Conservation (phyloP, 2,888 invertebrate species). For the Campoplex capitator region DNA sequence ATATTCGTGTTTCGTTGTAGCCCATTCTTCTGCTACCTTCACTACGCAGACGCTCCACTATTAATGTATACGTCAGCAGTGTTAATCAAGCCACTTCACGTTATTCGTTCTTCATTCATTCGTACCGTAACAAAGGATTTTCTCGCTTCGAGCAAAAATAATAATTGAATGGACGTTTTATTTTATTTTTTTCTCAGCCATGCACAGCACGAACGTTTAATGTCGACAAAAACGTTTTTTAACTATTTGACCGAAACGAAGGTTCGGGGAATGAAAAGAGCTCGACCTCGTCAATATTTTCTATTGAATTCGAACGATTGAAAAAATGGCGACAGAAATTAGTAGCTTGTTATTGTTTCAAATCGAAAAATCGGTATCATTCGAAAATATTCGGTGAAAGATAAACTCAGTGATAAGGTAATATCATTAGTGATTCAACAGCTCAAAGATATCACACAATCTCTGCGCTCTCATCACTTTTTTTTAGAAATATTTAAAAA, state of each 20-base stretch:
- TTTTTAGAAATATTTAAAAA: not conserved
- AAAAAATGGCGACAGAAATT: too few relatives aligned
- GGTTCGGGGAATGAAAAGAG: not conserved
- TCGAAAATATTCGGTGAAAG: too few relatives aligned
- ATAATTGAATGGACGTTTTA: constrained; percentile 6
- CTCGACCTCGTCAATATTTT: not conserved
- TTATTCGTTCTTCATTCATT: constrained; percentile 24
- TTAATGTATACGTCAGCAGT: constrained; percentile 8
- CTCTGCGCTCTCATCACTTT: constrained; percentile 35
- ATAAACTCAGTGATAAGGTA: too few relatives aligned
- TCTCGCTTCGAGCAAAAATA: constrained; percentile 15
- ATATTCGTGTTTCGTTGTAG: constrained; percentile 26
- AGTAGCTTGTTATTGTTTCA: too few relatives aligned
- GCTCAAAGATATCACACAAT: not conserved
- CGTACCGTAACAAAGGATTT: constrained; percentile 32
- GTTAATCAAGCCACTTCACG: constrained; percentile 44
- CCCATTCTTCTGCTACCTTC: constrained; percentile 31
- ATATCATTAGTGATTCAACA: too few relatives aligned
- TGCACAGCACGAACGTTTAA: not conserved
- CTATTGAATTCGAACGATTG: too few relatives aligned
- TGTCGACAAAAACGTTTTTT: not conserved
- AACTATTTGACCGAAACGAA: not conserved
- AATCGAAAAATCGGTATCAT: too few relatives aligned
- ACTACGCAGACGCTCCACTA: not conserved
- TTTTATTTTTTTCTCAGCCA: not conserved